phyloP scores from a whole-genome alignment of 2,113 vertebrate species.

The Gulo gulo region DNA sequence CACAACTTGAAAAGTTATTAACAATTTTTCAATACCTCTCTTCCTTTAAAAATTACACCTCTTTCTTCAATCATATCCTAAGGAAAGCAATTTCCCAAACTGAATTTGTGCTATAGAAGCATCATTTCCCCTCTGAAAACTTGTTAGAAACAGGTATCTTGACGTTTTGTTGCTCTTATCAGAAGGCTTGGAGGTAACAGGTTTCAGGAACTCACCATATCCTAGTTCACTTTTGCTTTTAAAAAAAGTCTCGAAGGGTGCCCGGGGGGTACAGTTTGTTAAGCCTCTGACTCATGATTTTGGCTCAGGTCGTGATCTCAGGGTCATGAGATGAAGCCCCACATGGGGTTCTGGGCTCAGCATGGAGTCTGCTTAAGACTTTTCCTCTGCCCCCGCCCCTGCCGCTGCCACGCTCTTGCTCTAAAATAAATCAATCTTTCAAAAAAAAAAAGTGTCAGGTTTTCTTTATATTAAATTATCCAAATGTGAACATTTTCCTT shows the following conservation, averaged over 20 bases:
- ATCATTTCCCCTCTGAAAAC: constrained; percentile 43
- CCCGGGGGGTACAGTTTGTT: not conserved
- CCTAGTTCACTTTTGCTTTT: not conserved
- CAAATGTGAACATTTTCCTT: constrained; percentile 38
- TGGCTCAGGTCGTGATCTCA: not conserved
- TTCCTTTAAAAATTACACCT: constrained; percentile 20
- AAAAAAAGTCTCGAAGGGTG: not conserved
- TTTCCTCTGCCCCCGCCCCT: not conserved
- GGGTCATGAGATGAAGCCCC: not conserved
- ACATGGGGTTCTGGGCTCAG: not conserved
- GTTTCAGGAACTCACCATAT: not conserved
- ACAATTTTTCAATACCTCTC: not conserved
- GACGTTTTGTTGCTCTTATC: not conserved
- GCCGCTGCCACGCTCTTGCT: not conserved
- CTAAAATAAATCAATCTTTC: not conserved
- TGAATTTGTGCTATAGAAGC: not conserved
- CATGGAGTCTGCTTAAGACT: not conserved
- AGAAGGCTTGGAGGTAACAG: not conserved
- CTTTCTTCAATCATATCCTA: constrained; percentile 32
- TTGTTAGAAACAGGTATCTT: not conserved
- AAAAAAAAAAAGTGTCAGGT: not conserved
- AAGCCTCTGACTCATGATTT: not conserved
- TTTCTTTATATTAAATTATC: constrained; percentile 39
- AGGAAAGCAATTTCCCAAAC: constrained; percentile 47
- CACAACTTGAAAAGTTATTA: not conserved